Evolutionary conservation across 2,888 invertebrate species (phyloP), one percentile per base, ranked within the genome.

Genomic region (Lamproptera curius): DNA sequence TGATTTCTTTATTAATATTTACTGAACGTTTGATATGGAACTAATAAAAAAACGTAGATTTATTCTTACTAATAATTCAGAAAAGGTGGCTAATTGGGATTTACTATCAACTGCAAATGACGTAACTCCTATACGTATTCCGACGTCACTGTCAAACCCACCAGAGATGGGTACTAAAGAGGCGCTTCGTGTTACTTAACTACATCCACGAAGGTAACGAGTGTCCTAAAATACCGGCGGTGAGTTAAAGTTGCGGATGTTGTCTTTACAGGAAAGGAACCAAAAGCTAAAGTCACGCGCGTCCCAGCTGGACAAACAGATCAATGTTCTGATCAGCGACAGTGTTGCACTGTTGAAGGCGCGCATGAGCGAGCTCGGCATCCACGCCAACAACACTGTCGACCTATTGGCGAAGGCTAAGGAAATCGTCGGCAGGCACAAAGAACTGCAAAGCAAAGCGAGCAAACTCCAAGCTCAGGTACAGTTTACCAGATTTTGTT

Each of bases 221-320:
- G 38, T 43, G 35, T 9, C 39, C 15, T 28, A 14, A 16, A 1
- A 15, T n/a, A 2, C 35, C 13, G 31, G 13, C 40, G 16, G 23
- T 14, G 26, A 41, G 4, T 23, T 43, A 35, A 51, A 13, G 9
- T 13, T 1, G 10, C 23, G 26, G 9, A 35, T 9, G 53, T 48
- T 45, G 50, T 58, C 57, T 60, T 73, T 73, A 40, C 82, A 93
- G 90, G 94, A 95, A 67, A 90, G 94, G 50, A 96, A 96, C 78
- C 91, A 93, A 62, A 93, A 93, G 64, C 80, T 97, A 54, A 93
- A 94, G 75, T 94, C 92, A 47, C 91, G 96, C 49, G 94, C 95
- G 35, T 94, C 94, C n/a, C 96, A 97, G 76, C 84, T 98, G 60
- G 97, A 97, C 68, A 96, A 96, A 73, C 97, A 97, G 88, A 97